Conservation (phyloP, 2,113 vertebrate genomes). For the Lathamus discolor region DNA sequence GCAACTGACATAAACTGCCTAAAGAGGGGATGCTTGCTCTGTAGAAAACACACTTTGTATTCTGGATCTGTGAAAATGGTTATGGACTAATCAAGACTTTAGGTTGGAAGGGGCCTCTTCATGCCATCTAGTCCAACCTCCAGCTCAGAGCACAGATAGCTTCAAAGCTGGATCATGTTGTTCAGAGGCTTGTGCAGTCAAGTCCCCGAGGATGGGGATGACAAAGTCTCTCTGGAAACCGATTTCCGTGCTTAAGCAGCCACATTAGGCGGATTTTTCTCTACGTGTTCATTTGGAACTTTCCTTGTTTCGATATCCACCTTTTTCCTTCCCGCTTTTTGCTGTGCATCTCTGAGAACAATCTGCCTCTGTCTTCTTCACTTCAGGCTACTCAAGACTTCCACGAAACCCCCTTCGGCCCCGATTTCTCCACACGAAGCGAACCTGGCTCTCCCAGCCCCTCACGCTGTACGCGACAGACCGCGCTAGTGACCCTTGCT, state of each 20-base stretch:
- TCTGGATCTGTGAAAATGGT: not conserved
- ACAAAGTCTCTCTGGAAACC: not conserved
- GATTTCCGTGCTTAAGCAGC: not conserved
- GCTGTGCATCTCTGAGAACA: not conserved
- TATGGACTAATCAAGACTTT: not conserved
- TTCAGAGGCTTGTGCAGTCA: not conserved
- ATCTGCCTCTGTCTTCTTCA: not conserved
- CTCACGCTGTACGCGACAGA: fast-evolving
- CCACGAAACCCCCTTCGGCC: too few species aligned
- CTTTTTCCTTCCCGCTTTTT: not conserved
- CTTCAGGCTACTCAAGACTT: fast-evolving
- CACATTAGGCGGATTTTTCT: too few species aligned
- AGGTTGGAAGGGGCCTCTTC: not conserved
- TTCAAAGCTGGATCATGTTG: too few species aligned
- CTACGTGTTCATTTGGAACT: not conserved
- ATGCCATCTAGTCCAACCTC: not conserved
- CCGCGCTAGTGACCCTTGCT: fast-evolving
- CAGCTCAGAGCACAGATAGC: not conserved
- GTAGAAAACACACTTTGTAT: not conserved
- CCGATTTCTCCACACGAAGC: fast-evolving
- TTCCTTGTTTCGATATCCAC: not conserved
- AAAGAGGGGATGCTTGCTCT: not conserved
- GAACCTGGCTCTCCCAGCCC: not conserved
- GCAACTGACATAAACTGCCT: not conserved
- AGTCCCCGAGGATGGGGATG: too few species aligned